Evolutionary conservation across 1,140 invertebrate genomes (phyloP), one percentile per base, ranked within the genome.

Genomic region (Adoxophyes honmai): DNA sequence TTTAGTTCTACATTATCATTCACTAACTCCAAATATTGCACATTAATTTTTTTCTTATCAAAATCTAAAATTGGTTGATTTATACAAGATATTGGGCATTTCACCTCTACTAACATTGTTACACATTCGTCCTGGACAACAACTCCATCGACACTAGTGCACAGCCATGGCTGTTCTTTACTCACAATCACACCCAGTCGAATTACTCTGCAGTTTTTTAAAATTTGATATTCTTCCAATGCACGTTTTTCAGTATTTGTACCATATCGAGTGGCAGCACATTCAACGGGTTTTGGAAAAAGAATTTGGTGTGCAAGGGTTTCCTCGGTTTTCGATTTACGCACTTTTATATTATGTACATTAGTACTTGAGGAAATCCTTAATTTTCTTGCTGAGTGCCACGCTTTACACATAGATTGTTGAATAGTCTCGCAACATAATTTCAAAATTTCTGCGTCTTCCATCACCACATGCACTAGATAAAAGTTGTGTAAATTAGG

Each of bases 51-150:
- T 15, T 69, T 54, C 34, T 33, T 52, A 21, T 15, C 53, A n/a
- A 33, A 57, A 55, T 73, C 55, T 28, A 70, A 42, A 16, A 73
- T 60, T n/a, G 59, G 52, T 62, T 63, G 52, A 14, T 67, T 63
- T 39, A 62, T 44, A 42, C 71, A 76, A 9, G 65, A 57, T 57
- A 37, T 66, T 11, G 70, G 69, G 61, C 72, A 76, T 62, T 73
- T 76, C 15, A 80, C 68, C 64, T 78, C 75, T 39, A 80, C 34
- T 56, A 36, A 62, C 55, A n/a, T 52, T 52, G 16, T 34, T 21
- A 52, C 21, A 52, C 51, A 52, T 52, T 28, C 51, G n/a, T 53
- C 52, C 28, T 16, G 21, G 34, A 53, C 11, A 53, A 53, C 52
- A 53, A 53, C 52, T 2, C 52, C 33, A 53, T 53, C 52, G 13